Conservation (phyloP, 2,888 invertebrate species). For the Dexiosoma caninum region DNA sequence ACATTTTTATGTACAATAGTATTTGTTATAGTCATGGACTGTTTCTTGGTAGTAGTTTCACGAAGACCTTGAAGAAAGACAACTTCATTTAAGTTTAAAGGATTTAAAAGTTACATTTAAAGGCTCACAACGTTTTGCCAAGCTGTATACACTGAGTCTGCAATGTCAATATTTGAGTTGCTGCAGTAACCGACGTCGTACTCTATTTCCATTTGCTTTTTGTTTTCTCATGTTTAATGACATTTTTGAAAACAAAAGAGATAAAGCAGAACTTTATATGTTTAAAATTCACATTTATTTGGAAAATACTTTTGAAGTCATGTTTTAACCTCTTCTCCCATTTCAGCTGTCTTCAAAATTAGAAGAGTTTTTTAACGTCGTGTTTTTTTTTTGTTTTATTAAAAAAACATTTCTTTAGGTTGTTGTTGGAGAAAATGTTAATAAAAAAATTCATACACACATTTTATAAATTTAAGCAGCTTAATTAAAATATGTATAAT, state of each 20-base stretch:
- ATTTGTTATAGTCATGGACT: too few relatives aligned
- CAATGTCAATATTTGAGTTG: too few relatives aligned
- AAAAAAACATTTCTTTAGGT: too few relatives aligned
- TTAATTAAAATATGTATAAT: slow-evolving; percentile 17
- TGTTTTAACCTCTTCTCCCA: slow-evolving; percentile 20
- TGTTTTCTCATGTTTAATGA: background rate
- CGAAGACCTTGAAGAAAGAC: too few relatives aligned
- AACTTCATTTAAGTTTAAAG: too few relatives aligned
- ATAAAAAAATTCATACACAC: too few relatives aligned
- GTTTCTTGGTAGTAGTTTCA: too few relatives aligned
- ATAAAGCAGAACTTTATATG: background rate
- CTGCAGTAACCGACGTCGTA: too few relatives aligned
- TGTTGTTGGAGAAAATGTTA: background rate
- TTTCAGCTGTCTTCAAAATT: background rate
- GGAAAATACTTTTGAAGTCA: slow-evolving; percentile 6
- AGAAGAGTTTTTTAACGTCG: slow-evolving; percentile 8
- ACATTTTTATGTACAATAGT: too few relatives aligned
- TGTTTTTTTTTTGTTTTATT: background rate
- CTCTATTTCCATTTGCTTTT: background rate
- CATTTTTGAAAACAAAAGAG: background rate
- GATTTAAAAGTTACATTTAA: slow-evolving; percentile 11
- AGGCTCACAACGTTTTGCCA: too few relatives aligned
- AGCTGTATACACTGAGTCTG: too few relatives aligned
- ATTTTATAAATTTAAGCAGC: background rate
- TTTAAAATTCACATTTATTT: background rate